Evolutionary conservation across 2,888 invertebrate species (phyloP).

Genomic region (Polydrusus tereticollis): DNA sequence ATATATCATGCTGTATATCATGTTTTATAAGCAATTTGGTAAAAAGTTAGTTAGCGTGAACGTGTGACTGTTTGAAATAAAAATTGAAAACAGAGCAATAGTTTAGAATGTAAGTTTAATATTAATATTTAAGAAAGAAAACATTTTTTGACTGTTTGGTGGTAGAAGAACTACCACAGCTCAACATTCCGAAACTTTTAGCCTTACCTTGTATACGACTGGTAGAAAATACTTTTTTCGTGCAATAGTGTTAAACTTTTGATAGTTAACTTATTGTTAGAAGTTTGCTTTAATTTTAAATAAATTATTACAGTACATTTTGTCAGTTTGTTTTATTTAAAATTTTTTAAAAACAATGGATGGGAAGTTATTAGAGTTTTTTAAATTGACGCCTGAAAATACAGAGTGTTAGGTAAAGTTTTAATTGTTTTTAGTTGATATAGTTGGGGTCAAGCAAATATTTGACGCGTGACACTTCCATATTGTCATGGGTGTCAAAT

Average conservation of each 20-base stretch:
- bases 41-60: slow-evolving; percentile 26
- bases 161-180: slow-evolving; percentile 39
- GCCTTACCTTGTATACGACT: slow-evolving; percentile 67
- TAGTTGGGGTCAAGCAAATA: too few relatives aligned
- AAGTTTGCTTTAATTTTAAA: slow-evolving; percentile 63
- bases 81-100: slow-evolving; percentile 34
- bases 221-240: slow-evolving; percentile 63
- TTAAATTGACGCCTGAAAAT: too few relatives aligned
- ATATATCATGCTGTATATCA: slow-evolving; percentile 30
- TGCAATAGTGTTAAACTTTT: slow-evolving; percentile 64
- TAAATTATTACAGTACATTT: slow-evolving; percentile 58
- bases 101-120: slow-evolving; percentile 30
- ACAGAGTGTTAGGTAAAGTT: too few relatives aligned
- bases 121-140: slow-evolving; percentile 21
- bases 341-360: too few relatives aligned
- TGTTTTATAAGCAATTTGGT: slow-evolving; percentile 29
- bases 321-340: slow-evolving; percentile 30
- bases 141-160: slow-evolving; percentile 38
- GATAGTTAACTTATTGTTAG: slow-evolving; percentile 64
- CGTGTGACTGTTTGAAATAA: slow-evolving; percentile 18
- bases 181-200: slow-evolving; percentile 60
- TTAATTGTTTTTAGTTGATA: too few relatives aligned
- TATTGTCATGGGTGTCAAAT: too few relatives aligned
- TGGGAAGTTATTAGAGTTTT: too few relatives aligned
- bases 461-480: too few relatives aligned